A percentile compares a stretch with the other conserved stretches of the same genome.
Conservation (phyloP, 37 sponge, comb jelly and placozoan genomes). For the Beroe ovata region DNA sequence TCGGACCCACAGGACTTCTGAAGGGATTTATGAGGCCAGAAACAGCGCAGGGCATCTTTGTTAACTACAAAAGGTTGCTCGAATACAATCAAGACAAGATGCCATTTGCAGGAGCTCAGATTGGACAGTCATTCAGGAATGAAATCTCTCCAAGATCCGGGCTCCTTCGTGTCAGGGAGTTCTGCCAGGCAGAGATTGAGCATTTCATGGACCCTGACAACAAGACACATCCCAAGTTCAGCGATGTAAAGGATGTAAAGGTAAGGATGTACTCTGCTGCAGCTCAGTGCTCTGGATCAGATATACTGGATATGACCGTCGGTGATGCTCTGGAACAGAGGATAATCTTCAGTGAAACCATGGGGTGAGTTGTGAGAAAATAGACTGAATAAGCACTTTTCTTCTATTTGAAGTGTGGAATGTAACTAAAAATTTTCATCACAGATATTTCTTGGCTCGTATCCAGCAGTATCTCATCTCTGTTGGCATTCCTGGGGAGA, state of each 20-base stretch:
- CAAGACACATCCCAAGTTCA: conserved; percentile 71
- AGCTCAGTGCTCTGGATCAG: conserved; percentile 79
- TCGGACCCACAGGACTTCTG: conserved; percentile 82
- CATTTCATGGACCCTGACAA: conserved; percentile 92
- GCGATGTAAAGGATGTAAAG: conserved; percentile 71
- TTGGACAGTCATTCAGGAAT: conserved; percentile 93
- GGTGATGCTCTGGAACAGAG: conserved; percentile 77
- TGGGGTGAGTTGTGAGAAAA: conserved; percentile 63
- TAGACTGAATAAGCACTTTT: too few relatives aligned
- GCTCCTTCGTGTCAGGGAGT: conserved; percentile 77
- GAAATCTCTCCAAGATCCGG: conserved; percentile 97
- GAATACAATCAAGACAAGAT: conserved; percentile 93
- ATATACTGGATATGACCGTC: conserved; percentile 70
- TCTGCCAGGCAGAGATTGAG: conserved; percentile 90
- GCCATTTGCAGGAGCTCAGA: conserved; percentile 97
- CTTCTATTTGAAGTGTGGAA: conserved; percentile 72
- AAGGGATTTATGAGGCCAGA: conserved; percentile 79
- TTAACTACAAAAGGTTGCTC: conserved; percentile 92
- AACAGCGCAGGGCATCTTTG: conserved; percentile 97
- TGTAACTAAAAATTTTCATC: conserved; percentile 84
- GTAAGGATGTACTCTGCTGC: conserved; percentile 74
- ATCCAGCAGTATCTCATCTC: conserved; percentile 78
- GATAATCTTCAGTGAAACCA: background rate
- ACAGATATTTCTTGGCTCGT: conserved; percentile 90
- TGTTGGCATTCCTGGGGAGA: conserved; percentile 77